Percentiles rank a stretch among this genome's conserved stretches.
phyloP scores from a whole-genome alignment of 2,888 invertebrate species.

The Melinaea menophilus region DNA sequence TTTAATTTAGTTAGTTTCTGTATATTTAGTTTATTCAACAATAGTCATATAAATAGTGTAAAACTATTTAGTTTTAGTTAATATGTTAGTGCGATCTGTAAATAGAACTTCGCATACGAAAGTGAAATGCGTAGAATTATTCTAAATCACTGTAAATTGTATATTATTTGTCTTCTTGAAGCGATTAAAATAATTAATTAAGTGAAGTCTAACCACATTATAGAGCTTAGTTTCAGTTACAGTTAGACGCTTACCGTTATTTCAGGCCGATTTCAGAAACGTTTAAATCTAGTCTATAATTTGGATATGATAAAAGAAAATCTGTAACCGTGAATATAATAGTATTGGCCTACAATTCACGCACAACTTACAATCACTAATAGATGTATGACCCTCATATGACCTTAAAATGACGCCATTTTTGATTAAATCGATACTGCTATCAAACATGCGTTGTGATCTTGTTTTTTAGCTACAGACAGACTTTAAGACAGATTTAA shows the following conservation, averaged over 20 bases:
- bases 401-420: too few species aligned
- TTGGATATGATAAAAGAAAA: background rate
- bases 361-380: background rate
- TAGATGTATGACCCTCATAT: too few species aligned
- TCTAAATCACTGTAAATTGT: constrained; percentile 74
- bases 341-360: constrained; percentile 1
- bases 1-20: too few species aligned
- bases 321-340: background rate
- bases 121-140: constrained; percentile 70
- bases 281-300: background rate
- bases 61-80: constrained; percentile 1
- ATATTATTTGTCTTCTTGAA: constrained; percentile 41
- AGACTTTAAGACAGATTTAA: too few species aligned
- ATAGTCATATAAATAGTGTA: background rate
- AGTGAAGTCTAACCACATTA: background rate
- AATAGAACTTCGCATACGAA: constrained; percentile 24
- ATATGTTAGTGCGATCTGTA: constrained; percentile 23
- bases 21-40: too few species aligned
- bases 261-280: background rate
- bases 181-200: background rate
- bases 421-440: too few species aligned
- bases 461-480: too few species aligned
- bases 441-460: too few species aligned
- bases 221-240: background rate
- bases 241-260: background rate